phyloP scores from a whole-genome alignment of 1,140 invertebrate genomes.

The Drosophila parabipectinata region DNA sequence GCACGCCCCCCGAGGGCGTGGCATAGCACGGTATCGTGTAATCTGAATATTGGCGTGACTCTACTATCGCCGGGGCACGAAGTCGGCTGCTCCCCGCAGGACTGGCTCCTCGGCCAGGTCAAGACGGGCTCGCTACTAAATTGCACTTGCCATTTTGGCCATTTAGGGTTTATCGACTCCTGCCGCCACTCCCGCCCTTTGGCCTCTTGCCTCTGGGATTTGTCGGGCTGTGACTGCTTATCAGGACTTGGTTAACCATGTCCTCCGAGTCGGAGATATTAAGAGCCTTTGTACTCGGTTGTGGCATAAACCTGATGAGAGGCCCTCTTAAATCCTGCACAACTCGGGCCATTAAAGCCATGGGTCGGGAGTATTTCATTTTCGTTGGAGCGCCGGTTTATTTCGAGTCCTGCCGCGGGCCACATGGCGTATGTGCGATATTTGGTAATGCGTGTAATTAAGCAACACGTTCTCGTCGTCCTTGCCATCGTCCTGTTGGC shows the following conservation, averaged over 20 bases:
- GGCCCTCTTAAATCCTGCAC: not conserved
- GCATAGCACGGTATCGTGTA: constrained; percentile 54
- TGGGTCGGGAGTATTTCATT: constrained; percentile 10
- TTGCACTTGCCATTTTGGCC: constrained; percentile 59
- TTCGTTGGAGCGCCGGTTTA: not conserved
- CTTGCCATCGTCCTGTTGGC: constrained; percentile 39
- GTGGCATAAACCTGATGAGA: too few relatives aligned
- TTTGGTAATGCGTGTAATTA: constrained; percentile 78
- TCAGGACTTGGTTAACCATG: too few relatives aligned
- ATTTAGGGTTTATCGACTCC: constrained; percentile 69
- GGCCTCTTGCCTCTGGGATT: not conserved
- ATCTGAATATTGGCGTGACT: constrained; percentile 78
- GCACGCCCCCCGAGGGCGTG: constrained; percentile 19
- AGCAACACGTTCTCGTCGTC: constrained; percentile 56
- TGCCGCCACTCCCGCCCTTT: not conserved
- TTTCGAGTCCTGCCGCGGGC: constrained; percentile 5
- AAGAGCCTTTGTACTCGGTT: not conserved
- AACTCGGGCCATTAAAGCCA: not conserved
- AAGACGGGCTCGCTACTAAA: constrained; percentile 41
- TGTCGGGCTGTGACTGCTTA: too few relatives aligned
- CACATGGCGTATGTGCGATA: constrained; percentile 76
- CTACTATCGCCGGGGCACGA: constrained; percentile 5
- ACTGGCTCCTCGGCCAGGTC: not conserved
- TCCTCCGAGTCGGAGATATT: not conserved
- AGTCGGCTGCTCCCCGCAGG: constrained; percentile 24